These are phyloP conservation scores for Chymomyza costata DNA, from an alignment of 1,140 invertebrate species.

Conservation along the genomic window DNA sequence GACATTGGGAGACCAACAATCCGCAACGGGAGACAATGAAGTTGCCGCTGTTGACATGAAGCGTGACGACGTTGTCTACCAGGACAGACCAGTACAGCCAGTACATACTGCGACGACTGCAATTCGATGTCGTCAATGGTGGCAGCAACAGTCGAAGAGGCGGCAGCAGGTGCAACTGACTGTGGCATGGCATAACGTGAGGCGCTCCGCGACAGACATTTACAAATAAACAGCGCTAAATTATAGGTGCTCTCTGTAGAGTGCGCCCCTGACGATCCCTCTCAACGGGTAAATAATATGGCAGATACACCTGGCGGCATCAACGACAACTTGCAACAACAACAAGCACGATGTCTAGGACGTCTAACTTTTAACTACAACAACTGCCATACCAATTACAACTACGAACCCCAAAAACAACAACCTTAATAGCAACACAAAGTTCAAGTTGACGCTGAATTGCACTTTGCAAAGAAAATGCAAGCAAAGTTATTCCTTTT, in stretches of 20 bases:
- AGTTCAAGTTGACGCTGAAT: conserved; percentile 62
- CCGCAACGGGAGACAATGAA: conserved; percentile 40
- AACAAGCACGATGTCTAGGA: too few species aligned
- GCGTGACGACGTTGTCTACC: conserved; percentile 41
- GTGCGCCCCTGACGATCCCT: neutral
- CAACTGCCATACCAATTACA: conserved; percentile 13
- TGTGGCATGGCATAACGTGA: neutral
- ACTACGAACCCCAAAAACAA: conserved; percentile 17
- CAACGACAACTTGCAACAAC: conserved; percentile 45
- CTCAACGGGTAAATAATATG: conserved; percentile 48
- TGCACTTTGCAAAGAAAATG: conserved; percentile 51
- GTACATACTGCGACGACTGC: conserved; percentile 27
- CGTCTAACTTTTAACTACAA: conserved; percentile 55
- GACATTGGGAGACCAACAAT: neutral
- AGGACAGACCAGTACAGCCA: too few species aligned
- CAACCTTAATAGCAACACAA: conserved; percentile 31
- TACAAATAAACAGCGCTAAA: conserved; percentile 60
- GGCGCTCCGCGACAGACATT: conserved; percentile 38
- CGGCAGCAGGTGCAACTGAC: too few species aligned
- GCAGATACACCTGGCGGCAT: conserved; percentile 33
- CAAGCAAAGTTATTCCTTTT: conserved; percentile 39
- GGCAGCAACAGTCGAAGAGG: too few species aligned
- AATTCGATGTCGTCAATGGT: conserved; percentile 30
- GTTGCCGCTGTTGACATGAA: conserved; percentile 51
- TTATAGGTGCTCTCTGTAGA: conserved; percentile 48